Base-by-base conservation (phyloP, 1,140 invertebrate species). In the Aphis craccivora region DNA sequence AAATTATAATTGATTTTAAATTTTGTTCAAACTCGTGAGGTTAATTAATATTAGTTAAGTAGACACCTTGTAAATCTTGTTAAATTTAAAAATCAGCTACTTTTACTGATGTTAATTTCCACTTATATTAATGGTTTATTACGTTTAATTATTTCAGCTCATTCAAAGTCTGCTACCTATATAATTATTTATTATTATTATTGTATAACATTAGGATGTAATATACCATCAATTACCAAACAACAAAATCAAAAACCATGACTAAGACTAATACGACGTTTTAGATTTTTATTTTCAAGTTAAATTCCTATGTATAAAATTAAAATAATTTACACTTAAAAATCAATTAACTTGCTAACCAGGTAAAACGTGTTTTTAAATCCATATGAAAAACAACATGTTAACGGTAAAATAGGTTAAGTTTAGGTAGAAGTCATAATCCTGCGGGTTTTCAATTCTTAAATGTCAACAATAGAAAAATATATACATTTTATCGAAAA, bases 101-200 rank as follows among this genome's bases (percentile, higher is more conserved):
- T 53, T 53, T 89, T 89, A 89, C n/a, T 89, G 53, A 89, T n/a
- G 48, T 53, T 53, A 53, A 89, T 37, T 89, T 53, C 87, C 87
- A 51, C 35, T 89, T 55, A 4, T n/a, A 45, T 30, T 86, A 23
- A 53, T 53, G 35, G 35, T 55, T 53, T 40, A 53, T 55, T 22
- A 55, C 23, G 22, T 89, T 20, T 89, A 89, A 89, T 89, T 89
- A 89, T 40, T 14, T 55, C 25, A 51, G 35, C 11, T 3, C 88
- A 1, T 55, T 25, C 51, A 9, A 23, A 55, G 37, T 35, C 14
- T 51, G 45, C 45, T n/a, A n/a, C 14, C 30, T 35, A 30, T 55
- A 25, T 55, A 89, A 55, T 89, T 89, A 89, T n/a, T 89, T 55
- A 2, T 89, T 55, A 48, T 89, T 55, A 40, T 45, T 43, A 40